phyloP scores from a whole-genome alignment of 1,140 invertebrate species.

The Xylocopa sonorina region DNA sequence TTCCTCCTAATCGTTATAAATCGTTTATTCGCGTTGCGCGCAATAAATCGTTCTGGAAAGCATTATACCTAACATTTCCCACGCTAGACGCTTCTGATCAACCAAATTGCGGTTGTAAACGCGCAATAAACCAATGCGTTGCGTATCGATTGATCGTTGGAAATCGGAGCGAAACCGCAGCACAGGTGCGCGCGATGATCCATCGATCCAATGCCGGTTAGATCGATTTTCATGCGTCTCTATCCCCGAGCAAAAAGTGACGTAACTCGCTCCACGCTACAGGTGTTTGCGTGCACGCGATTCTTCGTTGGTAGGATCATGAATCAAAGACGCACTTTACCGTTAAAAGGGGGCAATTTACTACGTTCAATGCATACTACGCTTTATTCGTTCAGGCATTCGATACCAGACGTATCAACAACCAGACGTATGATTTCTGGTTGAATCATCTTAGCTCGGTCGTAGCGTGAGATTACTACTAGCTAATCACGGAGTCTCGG shows the following conservation, averaged over 20 bases:
- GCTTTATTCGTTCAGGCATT: neutral
- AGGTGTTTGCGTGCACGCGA: neutral
- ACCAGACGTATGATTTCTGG: neutral
- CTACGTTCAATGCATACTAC: neutral
- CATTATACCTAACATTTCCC: constrained; percentile 33
- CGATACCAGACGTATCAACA: too few relatives aligned
- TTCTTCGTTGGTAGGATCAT: neutral
- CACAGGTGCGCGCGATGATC: constrained; percentile 39
- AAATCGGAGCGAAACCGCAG: constrained; percentile 50
- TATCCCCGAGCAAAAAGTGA: constrained; percentile 20
- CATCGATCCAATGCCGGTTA: neutral
- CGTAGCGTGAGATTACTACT: too few relatives aligned
- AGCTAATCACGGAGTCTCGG: neutral
- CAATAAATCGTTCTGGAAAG: constrained; percentile 30
- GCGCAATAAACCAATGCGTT: constrained; percentile 38
- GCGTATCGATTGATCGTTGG: constrained; percentile 39
- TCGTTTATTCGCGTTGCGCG: neutral
- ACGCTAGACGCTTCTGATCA: constrained; percentile 35
- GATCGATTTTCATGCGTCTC: constrained; percentile 22
- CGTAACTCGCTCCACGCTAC: constrained; percentile 8
- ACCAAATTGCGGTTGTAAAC: constrained; percentile 37
- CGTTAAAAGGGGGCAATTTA: constrained; percentile 13
- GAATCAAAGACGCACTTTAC: constrained; percentile 2
- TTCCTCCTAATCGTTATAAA: neutral
- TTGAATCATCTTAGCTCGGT: neutral